Conservation (phyloP, 2,888 invertebrate species). For the Alcis repandata region DNA sequence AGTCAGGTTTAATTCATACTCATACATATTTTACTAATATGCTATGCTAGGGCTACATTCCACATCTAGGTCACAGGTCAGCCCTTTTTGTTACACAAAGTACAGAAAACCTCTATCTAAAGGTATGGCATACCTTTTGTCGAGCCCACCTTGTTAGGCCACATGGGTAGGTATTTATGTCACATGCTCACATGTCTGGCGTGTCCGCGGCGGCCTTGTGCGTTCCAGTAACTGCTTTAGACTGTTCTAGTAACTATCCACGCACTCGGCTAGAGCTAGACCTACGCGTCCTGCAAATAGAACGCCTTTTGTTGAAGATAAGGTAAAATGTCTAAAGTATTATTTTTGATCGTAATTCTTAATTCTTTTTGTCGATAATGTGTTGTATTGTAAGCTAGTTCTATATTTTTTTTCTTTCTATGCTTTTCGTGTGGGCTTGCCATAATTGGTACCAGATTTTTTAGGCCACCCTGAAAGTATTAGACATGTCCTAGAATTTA, state of each 20-base stretch:
- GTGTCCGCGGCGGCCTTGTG: slow-evolving; percentile 51
- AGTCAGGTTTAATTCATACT: background rate
- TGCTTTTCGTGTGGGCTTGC: too few relatives aligned
- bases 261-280: background rate
- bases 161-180: slow-evolving; percentile 53
- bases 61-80: background rate
- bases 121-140: slow-evolving; percentile 23
- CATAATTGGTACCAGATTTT: too few relatives aligned
- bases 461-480: too few relatives aligned
- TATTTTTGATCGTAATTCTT: too few relatives aligned
- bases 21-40: background rate
- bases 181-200: slow-evolving; percentile 46
- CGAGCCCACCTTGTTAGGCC: slow-evolving; percentile 41
- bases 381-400: too few relatives aligned
- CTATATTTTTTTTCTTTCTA: too few relatives aligned
- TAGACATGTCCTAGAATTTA: too few relatives aligned
- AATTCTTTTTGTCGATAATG: too few relatives aligned
- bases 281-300: too few relatives aligned
- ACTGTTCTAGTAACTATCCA: slow-evolving; percentile 26
- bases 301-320: too few relatives aligned
- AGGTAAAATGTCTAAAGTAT: too few relatives aligned
- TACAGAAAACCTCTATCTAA: background rate
- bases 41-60: background rate
- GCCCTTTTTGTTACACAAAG: background rate
- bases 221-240: slow-evolving; percentile 29